Conservation (phyloP, 1,140 invertebrate species). For the Ctenoplectra terminalis region DNA sequence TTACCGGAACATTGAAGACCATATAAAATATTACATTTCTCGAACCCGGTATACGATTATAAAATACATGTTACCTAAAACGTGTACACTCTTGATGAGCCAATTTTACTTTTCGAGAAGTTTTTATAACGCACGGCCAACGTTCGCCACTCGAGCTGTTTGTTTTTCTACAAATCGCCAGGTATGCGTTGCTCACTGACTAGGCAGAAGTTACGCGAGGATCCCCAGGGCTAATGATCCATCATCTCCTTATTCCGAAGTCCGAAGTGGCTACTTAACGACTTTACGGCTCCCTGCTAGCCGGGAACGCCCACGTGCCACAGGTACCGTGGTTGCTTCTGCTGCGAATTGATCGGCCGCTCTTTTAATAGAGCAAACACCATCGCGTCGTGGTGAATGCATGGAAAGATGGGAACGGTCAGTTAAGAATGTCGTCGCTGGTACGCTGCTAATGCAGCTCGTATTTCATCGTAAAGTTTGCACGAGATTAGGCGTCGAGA, state of each 20-base stretch:
- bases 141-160: not conserved
- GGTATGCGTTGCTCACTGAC: not conserved
- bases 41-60: no score
- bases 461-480: slow-evolving; percentile 31
- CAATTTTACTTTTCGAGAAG: no score
- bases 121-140: not conserved
- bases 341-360: slow-evolving; percentile 61
- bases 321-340: slow-evolving; percentile 44
- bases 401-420: slow-evolving; percentile 26
- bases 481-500: not conserved
- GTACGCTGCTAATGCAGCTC: slow-evolving; percentile 1
- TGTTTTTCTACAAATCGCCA: slow-evolving; percentile 29
- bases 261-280: slow-evolving; percentile 67
- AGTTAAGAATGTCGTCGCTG: slow-evolving; percentile 12
- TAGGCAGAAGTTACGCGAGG: slow-evolving; percentile 46
- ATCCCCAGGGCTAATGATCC: slow-evolving; percentile 64
- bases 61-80: no score
- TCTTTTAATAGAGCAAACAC: slow-evolving; percentile 60
- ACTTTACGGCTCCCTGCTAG: slow-evolving; percentile 63
- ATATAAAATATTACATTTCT: no score
- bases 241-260: slow-evolving; percentile 63
- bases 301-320: slow-evolving; percentile 62
- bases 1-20: no score
- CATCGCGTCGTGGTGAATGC: slow-evolving; percentile 27
- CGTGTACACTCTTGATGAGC: no score